These are phyloP conservation scores for Patiria pectinifera DNA, from an alignment of 53 echinoderm and acorn worm genomes.

Conservation along the genomic window DNA sequence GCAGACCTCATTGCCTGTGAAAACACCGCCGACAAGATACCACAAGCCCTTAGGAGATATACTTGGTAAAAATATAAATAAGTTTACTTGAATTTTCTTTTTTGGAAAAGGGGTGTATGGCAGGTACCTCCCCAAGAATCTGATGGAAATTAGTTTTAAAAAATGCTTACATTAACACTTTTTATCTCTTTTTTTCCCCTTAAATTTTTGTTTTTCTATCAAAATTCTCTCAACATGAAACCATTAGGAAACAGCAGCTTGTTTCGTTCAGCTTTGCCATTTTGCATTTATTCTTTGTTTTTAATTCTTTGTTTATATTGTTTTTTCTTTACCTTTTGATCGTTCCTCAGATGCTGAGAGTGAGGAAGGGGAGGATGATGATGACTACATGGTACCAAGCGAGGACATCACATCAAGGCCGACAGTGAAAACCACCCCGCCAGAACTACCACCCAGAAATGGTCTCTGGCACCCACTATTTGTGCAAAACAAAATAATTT, in stretches of 20 bases:
- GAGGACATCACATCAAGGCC: not conserved
- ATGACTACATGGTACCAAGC: constrained; percentile 35
- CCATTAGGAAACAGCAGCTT: no score
- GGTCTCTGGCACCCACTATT: not conserved
- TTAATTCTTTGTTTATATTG: not conserved
- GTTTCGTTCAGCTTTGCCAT: no score
- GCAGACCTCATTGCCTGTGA: not conserved
- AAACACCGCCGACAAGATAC: not conserved
- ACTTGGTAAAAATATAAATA: not conserved
- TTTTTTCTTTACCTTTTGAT: not conserved
- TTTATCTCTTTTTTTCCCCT: no score
- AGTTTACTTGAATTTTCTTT: not conserved
- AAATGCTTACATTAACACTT: no score
- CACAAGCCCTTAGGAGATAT: not conserved
- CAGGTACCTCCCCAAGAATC: no score
- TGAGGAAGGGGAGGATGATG: constrained; percentile 11
- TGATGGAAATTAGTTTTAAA: no score
- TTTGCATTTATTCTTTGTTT: not conserved
- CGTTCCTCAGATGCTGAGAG: not conserved
- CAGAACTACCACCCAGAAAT: constrained; percentile 42
- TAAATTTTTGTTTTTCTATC: no score
- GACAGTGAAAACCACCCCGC: not conserved
- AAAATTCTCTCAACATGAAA: no score
- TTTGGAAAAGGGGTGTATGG: not conserved
- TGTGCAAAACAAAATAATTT: no score